Conservation (phyloP, 2,113 vertebrate genomes). For the Leptocoma aspasia region DNA sequence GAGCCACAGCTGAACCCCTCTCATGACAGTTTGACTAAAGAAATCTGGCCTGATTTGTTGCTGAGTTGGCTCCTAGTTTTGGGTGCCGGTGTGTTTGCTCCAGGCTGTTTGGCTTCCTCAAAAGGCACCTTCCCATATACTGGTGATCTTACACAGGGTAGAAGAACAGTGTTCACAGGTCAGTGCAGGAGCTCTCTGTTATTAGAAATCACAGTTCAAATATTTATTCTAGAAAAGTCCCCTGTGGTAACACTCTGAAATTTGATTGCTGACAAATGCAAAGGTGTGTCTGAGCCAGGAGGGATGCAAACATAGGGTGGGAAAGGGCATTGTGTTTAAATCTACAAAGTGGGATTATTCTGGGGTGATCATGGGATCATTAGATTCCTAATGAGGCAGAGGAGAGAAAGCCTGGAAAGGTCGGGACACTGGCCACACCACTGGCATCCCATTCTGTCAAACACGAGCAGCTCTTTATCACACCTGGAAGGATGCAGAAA, state of each 20-base stretch:
- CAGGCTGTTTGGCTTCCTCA: not conserved
- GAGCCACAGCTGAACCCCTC: constrained; percentile 5
- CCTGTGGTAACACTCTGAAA: not conserved
- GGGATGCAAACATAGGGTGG: not conserved
- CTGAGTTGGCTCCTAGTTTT: not conserved
- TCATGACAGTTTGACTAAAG: not conserved
- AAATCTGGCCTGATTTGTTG: not conserved
- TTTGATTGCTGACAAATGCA: not conserved
- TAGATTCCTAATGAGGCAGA: not conserved
- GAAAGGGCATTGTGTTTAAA: not conserved
- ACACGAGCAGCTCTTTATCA: not conserved
- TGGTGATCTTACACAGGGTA: accelerated
- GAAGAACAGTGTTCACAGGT: not conserved
- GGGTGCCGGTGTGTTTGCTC: not conserved
- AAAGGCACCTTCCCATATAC: not conserved
- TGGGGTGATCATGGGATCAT: not conserved
- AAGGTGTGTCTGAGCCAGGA: not conserved
- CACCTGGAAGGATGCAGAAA: not conserved
- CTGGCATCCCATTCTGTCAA: not conserved
- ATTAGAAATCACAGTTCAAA: not conserved
- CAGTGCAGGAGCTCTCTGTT: not conserved
- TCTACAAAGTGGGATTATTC: not conserved
- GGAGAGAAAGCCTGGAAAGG: not conserved
- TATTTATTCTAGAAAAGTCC: not conserved
- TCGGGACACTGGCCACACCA: accelerated